phyloP scores from a whole-genome alignment of 2,797 vertebrate species.

The Esox lucius region DNA sequence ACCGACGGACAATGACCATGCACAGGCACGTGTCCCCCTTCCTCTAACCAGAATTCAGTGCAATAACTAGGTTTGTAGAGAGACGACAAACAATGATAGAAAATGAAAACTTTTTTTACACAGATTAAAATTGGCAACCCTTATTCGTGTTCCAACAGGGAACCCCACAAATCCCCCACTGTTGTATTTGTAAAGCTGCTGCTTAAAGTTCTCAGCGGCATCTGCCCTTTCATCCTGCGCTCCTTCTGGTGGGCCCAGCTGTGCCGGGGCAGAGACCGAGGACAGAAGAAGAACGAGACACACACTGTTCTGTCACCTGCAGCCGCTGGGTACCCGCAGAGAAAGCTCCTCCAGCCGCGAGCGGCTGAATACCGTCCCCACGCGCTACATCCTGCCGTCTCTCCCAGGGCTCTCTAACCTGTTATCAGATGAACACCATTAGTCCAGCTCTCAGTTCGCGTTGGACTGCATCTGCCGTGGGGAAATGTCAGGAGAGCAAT shows the following conservation, averaged over 20 bases:
- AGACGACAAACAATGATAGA: neutral
- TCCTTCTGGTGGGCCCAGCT: conserved; percentile 12
- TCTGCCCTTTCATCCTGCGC: conserved; percentile 5
- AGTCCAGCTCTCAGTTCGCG: neutral
- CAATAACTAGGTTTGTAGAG: neutral
- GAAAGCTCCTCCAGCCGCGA: neutral
- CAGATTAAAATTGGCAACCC: neutral
- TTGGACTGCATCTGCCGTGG: neutral
- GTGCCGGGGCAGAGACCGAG: conserved; percentile 30
- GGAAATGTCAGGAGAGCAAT: neutral
- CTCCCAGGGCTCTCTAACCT: neutral
- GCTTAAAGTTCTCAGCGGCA: conserved; percentile 23
- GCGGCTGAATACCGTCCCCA: neutral
- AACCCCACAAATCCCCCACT: conserved; percentile 5
- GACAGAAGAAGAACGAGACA: conserved; percentile 26
- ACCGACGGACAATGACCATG: neutral
- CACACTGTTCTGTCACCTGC: conserved; percentile 49
- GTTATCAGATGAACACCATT: neutral
- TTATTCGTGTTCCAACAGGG: conserved; percentile 11
- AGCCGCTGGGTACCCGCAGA: conserved; percentile 44
- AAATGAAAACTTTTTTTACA: neutral
- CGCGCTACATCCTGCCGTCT: neutral
- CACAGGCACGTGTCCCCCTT: conserved; percentile 17
- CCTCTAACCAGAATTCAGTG: neutral
- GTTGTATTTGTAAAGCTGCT: conserved; percentile 23